Percentiles rank a stretch among this genome's conserved stretches.
Conservation (phyloP, 2,888 invertebrate species). For the Andrena dorsata region DNA sequence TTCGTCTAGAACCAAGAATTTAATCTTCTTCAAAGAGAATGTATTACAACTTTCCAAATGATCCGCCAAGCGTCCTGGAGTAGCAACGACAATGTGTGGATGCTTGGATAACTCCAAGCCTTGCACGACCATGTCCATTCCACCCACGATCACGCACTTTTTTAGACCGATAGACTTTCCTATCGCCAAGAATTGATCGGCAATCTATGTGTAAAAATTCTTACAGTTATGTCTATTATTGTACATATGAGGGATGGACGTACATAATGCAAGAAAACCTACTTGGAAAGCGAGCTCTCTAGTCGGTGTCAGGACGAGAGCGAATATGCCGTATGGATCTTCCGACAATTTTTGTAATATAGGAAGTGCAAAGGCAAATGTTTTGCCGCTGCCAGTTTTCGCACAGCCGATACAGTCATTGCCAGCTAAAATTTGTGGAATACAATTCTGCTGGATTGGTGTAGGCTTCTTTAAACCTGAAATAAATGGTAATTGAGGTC, state of each 20-base stretch:
- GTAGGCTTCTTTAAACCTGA: slow-evolving; percentile 92
- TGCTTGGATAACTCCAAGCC: slow-evolving; percentile 92
- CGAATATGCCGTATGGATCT: slow-evolving; percentile 98
- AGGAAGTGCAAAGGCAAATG: slow-evolving; percentile 98
- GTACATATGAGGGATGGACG: no score
- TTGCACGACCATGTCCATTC: slow-evolving; percentile 96
- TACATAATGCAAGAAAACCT: slow-evolving; percentile 42
- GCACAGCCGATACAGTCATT: slow-evolving; percentile 97
- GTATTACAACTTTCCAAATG: slow-evolving; percentile 95
- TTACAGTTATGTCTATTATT: not conserved
- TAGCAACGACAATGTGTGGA: slow-evolving; percentile 98
- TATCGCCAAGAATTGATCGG: slow-evolving; percentile 96
- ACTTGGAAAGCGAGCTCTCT: slow-evolving; percentile 95
- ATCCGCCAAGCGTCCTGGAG: slow-evolving; percentile 97
- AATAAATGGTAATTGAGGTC: slow-evolving; percentile 20
- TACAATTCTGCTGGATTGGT: slow-evolving; percentile 93
- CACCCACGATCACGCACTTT: slow-evolving; percentile 96
- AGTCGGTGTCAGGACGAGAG: slow-evolving; percentile 97
- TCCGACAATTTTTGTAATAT: slow-evolving; percentile 96
- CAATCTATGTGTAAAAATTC: slow-evolving; percentile 89
- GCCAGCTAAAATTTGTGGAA: slow-evolving; percentile 91
- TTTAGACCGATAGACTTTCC: slow-evolving; percentile 95
- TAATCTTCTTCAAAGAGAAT: slow-evolving; percentile 91
- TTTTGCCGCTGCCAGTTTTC: slow-evolving; percentile 99
- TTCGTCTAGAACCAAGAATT: slow-evolving; percentile 97